Evolutionary conservation across 2,113 vertebrate genomes (phyloP).

Genomic region (Chloebia gouldiae): DNA sequence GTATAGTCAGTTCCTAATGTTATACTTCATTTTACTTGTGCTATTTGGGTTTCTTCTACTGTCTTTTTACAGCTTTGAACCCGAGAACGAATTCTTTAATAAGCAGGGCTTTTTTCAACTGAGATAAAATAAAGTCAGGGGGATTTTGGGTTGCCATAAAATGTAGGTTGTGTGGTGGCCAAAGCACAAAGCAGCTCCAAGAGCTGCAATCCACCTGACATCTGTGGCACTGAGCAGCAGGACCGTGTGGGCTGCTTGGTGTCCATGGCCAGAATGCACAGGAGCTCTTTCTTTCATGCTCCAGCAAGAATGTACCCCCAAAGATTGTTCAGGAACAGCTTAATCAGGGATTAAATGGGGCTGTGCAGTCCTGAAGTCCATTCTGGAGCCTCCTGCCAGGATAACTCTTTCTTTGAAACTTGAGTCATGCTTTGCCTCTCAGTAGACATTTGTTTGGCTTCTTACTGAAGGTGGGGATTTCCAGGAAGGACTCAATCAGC

Average conservation of each 20-base stretch:
- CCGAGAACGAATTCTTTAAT: background rate
- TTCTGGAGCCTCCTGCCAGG: background rate
- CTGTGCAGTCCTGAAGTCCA: background rate
- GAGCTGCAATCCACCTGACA: background rate
- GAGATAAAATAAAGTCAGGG: background rate
- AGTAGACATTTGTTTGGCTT: background rate
- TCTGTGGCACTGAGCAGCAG: background rate
- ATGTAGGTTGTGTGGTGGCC: background rate
- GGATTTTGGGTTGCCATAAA: background rate
- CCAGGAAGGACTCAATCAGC: background rate
- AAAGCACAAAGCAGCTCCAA: background rate
- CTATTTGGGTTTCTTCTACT: background rate
- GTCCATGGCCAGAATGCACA: background rate
- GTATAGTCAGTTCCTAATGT: background rate
- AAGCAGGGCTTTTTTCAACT: background rate
- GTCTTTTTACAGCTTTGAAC: background rate
- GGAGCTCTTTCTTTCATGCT: background rate
- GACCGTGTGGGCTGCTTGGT: background rate
- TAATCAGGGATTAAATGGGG: background rate
- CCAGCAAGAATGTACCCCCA: background rate
- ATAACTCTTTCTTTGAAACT: background rate
- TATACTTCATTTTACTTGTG: background rate
- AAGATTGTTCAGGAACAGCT: background rate
- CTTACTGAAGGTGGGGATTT: background rate
- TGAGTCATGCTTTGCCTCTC: background rate